Evolutionary conservation across 2,113 vertebrate species (phyloP), one percentile per base, ranked within the genome.

Genomic region (Silurus meridionalis): DNA sequence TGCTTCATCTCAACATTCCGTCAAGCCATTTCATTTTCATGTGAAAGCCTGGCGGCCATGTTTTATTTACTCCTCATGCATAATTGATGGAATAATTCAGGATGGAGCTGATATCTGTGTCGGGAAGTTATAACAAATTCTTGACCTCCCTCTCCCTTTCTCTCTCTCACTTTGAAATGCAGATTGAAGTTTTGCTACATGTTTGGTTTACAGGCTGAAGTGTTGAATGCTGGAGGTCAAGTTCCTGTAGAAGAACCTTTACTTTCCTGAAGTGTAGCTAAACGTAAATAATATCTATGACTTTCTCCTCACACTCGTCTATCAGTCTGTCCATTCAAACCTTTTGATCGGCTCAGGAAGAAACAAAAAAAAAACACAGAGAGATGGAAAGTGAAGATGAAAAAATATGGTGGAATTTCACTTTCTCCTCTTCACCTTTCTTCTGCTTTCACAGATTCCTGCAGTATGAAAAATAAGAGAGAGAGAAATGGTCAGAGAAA

Each of bases 41-140:
- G 85, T 48, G 89, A 87, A 91, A 93, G 87, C 90, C 89, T 90
- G 91, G 86, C 85, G 89, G 88, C 90, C 89, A 94, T 95, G 91
- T 94, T 95, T 95, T 94, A 95, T 95, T 95, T 92, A 95, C 90
- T 89, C 85, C 46, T 52, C 85, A 85, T 95, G 87, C 92, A 95
- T 95, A 91, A 94, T 95, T 95, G 89, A 95, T 77, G 37, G 23
- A 86, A 64, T 91, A 83, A 92, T 90, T 92, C 91, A 88, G 83
- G 82, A 91, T 89, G 90, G 90, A 91, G 87, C 87, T 82, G 86
- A 88, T 80, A 63, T 86, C 91, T 69, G 61, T 91, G 85, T 82
- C 86, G 83, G 90, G 88, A 89, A 91, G 87, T 91, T 92, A 77
- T 90, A 90, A 91, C 89, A 88, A 92, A 91, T 86, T 72, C 37